Percentiles rank a stretch among this genome's conserved stretches.
Conservation (phyloP, 2,113 vertebrate genomes). For the Anseranas semipalmata region DNA sequence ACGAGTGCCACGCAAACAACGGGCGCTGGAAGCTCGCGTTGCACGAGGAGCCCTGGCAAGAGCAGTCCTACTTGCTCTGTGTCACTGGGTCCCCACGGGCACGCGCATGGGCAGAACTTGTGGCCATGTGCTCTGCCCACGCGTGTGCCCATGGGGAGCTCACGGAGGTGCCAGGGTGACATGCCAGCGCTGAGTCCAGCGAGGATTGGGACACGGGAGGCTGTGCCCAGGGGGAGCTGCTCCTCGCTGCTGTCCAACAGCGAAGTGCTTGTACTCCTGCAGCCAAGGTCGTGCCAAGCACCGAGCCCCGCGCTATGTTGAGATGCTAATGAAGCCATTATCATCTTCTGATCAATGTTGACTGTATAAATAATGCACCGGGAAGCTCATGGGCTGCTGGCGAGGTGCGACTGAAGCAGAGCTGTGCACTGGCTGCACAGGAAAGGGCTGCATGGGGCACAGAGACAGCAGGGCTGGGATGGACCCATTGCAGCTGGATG, state of each 20-base stretch:
- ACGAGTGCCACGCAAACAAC: slow-evolving; percentile 33
- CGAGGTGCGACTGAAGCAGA: neutral
- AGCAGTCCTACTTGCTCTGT: neutral
- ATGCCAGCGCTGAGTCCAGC: neutral
- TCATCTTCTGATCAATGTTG: slow-evolving; percentile 45
- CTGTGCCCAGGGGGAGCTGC: neutral
- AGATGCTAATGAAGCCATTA: slow-evolving; percentile 68
- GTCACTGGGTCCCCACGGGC: neutral
- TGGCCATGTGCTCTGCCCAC: neutral
- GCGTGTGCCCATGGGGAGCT: neutral
- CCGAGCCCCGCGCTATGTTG: neutral
- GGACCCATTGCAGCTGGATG: neutral
- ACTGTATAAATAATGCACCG: slow-evolving; percentile 56
- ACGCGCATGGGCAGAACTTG: neutral
- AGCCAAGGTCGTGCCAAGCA: slow-evolving; percentile 52
- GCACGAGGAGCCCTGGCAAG: neutral
- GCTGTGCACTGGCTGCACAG: neutral
- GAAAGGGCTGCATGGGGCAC: slow-evolving; percentile 35
- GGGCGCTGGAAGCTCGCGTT: neutral
- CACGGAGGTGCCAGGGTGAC: neutral
- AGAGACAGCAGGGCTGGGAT: neutral
- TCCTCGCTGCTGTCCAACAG: neutral
- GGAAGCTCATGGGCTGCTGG: neutral
- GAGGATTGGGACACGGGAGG: neutral
- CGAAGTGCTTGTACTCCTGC: slow-evolving; percentile 8